Evolutionary conservation across 2,113 vertebrate genomes (phyloP).

Genomic region (Charadrius vociferus): DNA sequence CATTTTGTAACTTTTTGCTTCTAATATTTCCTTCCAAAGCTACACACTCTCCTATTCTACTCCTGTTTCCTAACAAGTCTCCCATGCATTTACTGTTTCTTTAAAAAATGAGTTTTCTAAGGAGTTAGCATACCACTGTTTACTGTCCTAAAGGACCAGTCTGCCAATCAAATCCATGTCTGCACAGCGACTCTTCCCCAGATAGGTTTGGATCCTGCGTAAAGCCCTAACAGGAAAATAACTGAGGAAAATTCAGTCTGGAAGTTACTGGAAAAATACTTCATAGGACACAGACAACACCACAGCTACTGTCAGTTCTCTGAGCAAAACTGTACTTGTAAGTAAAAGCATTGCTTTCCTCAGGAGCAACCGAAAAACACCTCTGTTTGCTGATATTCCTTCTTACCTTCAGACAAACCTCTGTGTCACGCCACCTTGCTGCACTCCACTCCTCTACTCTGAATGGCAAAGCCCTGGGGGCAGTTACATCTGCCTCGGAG

Average conservation of each 20-base stretch:
- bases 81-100: neutral
- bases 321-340: neutral
- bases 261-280: neutral
- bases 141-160: neutral
- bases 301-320: neutral
- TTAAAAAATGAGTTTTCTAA: neutral
- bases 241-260: neutral
- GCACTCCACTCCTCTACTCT: neutral
- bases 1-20: neutral
- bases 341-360: neutral
- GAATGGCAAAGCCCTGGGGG: neutral
- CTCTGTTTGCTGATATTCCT: neutral
- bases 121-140: neutral
- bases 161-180: neutral
- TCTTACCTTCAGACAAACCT: neutral
- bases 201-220: neutral
- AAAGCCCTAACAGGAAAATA: neutral
- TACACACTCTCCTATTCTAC: neutral
- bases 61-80: neutral
- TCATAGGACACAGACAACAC: neutral
- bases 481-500: neutral
- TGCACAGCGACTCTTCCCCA: neutral
- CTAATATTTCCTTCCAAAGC: neutral
- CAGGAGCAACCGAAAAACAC: neutral
- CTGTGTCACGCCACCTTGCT: neutral